These are phyloP conservation scores for Willowsia nigromaculata DNA, from an alignment of 2,888 invertebrate species.

Conservation along the genomic window DNA sequence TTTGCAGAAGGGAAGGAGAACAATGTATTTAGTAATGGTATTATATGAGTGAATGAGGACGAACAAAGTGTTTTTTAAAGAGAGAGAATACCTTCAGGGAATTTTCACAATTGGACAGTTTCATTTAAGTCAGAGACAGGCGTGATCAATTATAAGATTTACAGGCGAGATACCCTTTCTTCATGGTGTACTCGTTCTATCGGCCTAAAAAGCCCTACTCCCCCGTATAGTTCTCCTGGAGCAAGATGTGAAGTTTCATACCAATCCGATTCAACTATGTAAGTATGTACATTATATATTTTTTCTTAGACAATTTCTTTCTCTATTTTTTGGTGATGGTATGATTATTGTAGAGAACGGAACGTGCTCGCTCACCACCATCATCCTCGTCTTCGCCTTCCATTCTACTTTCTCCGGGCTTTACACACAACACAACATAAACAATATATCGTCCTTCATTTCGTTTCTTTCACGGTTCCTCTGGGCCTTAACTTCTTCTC, in stretches of 20 bases:
- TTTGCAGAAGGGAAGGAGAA: not conserved
- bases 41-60: conserved; percentile 30
- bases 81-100: conserved; percentile 62
- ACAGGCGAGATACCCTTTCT: conserved; percentile 56
- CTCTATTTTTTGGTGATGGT: not conserved
- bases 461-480: not conserved
- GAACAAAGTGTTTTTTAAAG: conserved; percentile 37
- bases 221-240: not conserved
- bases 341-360: not conserved
- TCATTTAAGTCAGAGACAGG: conserved; percentile 74
- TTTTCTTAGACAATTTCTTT: not conserved
- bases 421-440: not conserved
- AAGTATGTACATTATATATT: not conserved
- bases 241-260: conserved; percentile 25
- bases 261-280: not conserved
- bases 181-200: conserved; percentile 20
- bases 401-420: not conserved
- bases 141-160: conserved; percentile 75
- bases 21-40: conserved; percentile 13
- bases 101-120: conserved; percentile 75
- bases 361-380: not conserved
- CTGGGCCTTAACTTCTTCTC: conserved; percentile 38
- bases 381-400: not conserved
- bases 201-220: not conserved
- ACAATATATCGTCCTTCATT: not conserved